These are phyloP conservation scores for Hylyphantes graminicola DNA, from an alignment of 1,140 invertebrate species.

Conservation along the genomic window DNA sequence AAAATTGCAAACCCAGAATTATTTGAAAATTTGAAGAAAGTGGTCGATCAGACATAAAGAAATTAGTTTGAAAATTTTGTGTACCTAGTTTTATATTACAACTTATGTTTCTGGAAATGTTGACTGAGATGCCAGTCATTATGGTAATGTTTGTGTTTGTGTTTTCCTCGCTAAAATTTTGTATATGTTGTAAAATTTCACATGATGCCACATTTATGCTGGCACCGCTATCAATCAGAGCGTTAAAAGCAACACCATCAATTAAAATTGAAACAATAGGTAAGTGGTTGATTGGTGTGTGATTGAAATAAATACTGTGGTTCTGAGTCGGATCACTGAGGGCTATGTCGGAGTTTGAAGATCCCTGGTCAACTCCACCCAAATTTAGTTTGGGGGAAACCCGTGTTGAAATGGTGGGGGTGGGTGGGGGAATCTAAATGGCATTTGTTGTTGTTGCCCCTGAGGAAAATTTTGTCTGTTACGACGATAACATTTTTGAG, in stretches of 20 bases:
- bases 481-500: no score
- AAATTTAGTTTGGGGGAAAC: not conserved
- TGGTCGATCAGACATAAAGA: not conserved
- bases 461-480: not conserved
- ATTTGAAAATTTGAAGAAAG: not conserved
- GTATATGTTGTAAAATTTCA: not conserved
- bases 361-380: no score
- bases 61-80: not conserved
- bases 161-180: not conserved
- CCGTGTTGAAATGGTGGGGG: not conserved
- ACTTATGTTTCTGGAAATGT: not conserved
- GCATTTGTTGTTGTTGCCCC: not conserved
- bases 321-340: not conserved
- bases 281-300: not conserved
- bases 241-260: not conserved
- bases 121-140: not conserved
- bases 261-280: not conserved
- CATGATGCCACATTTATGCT: not conserved
- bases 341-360: no score
- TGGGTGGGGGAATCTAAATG: not conserved
- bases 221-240: not conserved
- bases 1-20: not conserved
- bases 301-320: not conserved
- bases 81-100: not conserved
- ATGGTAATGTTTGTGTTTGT: no score